phyloP scores from a whole-genome alignment of 2,888 invertebrate species.

The Aspidiotus destructor region DNA sequence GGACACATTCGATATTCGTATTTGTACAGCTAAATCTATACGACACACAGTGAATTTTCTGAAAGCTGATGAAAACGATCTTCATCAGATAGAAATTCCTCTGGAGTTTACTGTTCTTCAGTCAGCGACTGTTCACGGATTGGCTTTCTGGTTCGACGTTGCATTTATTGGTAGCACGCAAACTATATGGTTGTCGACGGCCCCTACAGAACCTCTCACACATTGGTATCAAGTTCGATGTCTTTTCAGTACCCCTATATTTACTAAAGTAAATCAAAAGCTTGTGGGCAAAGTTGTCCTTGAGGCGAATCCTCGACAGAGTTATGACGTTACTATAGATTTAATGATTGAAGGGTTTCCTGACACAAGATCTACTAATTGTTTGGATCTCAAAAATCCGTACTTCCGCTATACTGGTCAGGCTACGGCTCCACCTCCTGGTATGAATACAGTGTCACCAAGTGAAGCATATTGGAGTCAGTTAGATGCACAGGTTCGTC shows the following conservation, averaged over 20 bases:
- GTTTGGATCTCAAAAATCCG: slow-evolving; percentile 93
- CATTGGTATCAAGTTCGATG: slow-evolving; percentile 99
- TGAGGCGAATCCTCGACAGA: slow-evolving; percentile 77
- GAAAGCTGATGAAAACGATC: slow-evolving; percentile 81
- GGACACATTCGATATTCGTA: slow-evolving; percentile 95
- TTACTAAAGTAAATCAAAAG: slow-evolving; percentile 87
- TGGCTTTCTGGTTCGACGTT: slow-evolving; percentile 99
- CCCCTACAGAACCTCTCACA: slow-evolving; percentile 93
- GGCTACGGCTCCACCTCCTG: slow-evolving; percentile 84
- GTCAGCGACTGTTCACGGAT: slow-evolving; percentile 89
- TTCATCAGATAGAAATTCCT: slow-evolving; percentile 91
- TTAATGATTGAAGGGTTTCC: slow-evolving; percentile 80
- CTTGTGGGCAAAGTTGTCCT: slow-evolving; percentile 78
- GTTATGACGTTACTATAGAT: slow-evolving; percentile 97
- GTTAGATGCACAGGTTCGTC: slow-evolving; percentile 49
- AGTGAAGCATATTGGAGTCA: slow-evolving; percentile 88
- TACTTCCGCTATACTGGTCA: slow-evolving; percentile 95
- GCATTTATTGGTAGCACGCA: slow-evolving; percentile 84
- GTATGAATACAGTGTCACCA: slow-evolving; percentile 79
- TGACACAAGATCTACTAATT: slow-evolving; percentile 70
- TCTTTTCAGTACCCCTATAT: slow-evolving; percentile 82
- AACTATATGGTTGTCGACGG: slow-evolving; percentile 92
- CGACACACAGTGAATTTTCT: slow-evolving; percentile 90
- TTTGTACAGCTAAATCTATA: slow-evolving; percentile 89
- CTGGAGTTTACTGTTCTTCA: slow-evolving; percentile 84